Evolutionary conservation across 2,797 vertebrate genomes (phyloP).

Genomic region (Sandelia bainsii): DNA sequence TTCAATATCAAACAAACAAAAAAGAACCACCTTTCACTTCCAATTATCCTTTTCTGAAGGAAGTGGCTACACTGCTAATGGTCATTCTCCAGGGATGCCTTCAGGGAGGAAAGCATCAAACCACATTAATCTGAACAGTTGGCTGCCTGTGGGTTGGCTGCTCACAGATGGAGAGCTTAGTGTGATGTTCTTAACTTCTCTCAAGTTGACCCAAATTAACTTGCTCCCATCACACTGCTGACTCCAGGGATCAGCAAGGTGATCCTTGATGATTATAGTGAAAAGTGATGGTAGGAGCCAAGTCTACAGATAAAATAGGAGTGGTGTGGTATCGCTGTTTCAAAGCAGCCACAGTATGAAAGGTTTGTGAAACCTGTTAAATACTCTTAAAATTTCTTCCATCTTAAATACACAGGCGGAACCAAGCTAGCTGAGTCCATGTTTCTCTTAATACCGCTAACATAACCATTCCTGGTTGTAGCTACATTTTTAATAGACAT

Average conservation of each 20-base stretch:
- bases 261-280: conserved; percentile 29
- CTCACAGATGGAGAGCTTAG: conserved; percentile 72
- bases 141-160: conserved; percentile 55
- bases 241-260: conserved; percentile 48
- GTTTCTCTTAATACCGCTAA: no score
- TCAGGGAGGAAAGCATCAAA: conserved; percentile 60
- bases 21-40: conserved; percentile 32
- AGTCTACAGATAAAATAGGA: background rate
- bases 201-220: conserved; percentile 70
- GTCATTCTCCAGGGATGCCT: conserved; percentile 59
- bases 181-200: conserved; percentile 63
- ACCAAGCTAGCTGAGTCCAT: no score
- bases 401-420: no score
- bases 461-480: no score
- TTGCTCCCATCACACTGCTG: conserved; percentile 36
- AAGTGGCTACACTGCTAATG: conserved; percentile 53
- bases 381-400: background rate
- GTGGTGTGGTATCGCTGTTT: background rate
- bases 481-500: no score
- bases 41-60: conserved; percentile 44
- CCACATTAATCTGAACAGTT: conserved; percentile 73
- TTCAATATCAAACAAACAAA: conserved; percentile 43
- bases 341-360: background rate
- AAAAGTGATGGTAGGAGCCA: conserved; percentile 18
- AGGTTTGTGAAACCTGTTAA: no score